A percentile compares a stretch with the other conserved stretches of the same genome.
phyloP scores from a whole-genome alignment of 2,888 invertebrate genomes.

The Marasmarcha lunaedactyla region DNA sequence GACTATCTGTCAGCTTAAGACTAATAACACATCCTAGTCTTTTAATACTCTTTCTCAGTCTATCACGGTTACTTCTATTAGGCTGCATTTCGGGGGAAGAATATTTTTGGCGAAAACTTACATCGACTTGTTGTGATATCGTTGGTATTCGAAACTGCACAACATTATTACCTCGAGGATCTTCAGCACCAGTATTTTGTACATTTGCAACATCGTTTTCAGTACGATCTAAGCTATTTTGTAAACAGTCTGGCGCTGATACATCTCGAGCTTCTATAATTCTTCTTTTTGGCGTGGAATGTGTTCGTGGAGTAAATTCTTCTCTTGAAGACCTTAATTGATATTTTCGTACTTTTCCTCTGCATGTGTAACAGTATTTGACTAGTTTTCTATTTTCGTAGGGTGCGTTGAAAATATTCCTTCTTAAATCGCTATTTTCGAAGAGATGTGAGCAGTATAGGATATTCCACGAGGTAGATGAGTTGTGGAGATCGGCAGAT shows the following conservation, averaged over 20 bases:
- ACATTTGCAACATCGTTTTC: slow-evolving; percentile 22
- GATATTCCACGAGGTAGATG: slow-evolving; percentile 40
- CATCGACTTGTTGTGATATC: slow-evolving; percentile 54
- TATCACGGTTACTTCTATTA: slow-evolving; percentile 32
- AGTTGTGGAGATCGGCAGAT: slow-evolving; percentile 7
- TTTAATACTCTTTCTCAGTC: slow-evolving; percentile 57
- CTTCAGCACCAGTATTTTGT: slow-evolving; percentile 18
- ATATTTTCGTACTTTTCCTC: slow-evolving; percentile 59
- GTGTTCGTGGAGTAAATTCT: slow-evolving; percentile 40
- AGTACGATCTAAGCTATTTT: slow-evolving; percentile 8
- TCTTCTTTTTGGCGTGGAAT: slow-evolving; percentile 49
- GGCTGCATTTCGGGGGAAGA: slow-evolving; percentile 40
- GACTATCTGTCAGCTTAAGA: slow-evolving; percentile 51
- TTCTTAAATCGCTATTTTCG: slow-evolving; percentile 44
- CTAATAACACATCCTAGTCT: slow-evolving; percentile 59
- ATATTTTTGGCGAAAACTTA: slow-evolving; percentile 48
- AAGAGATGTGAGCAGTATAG: slow-evolving; percentile 55
- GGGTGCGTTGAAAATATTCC: slow-evolving; percentile 35
- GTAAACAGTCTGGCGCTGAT: background rate
- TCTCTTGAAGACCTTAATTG: slow-evolving; percentile 35
- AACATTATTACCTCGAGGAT: slow-evolving; percentile 9
- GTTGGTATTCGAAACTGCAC: slow-evolving; percentile 37
- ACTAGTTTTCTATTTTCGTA: slow-evolving; percentile 33
- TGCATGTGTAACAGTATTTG: slow-evolving; percentile 53
- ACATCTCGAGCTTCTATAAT: slow-evolving; percentile 10